Percentiles rank a stretch among this genome's conserved stretches.
Conservation (phyloP, 2,888 invertebrate species). For the Nebria brevicollis region DNA sequence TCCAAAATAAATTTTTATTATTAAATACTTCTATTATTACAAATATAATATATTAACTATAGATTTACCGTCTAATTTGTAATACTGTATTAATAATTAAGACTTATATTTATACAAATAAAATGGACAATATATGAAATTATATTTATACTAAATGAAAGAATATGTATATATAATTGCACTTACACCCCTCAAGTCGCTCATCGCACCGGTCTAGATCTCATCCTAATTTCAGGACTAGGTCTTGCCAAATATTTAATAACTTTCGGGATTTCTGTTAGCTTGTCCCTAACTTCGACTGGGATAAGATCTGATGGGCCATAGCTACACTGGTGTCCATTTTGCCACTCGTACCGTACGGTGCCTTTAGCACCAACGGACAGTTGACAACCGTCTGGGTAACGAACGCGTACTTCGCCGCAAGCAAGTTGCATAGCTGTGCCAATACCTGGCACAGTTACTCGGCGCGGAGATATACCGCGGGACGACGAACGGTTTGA, state of each 20-base stretch:
- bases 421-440: slow-evolving; percentile 58
- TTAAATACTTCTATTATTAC: background rate
- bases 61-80: background rate
- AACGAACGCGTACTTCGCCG: slow-evolving; percentile 59
- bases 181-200: slow-evolving; percentile 20
- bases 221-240: slow-evolving; percentile 17
- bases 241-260: slow-evolving; percentile 58
- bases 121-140: slow-evolving; percentile 22
- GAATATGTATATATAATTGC: slow-evolving; percentile 22
- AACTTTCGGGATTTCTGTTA: slow-evolving; percentile 64
- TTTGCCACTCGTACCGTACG: slow-evolving; percentile 58
- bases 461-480: slow-evolving; percentile 53
- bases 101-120: background rate
- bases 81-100: slow-evolving; percentile 12
- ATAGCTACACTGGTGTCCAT: slow-evolving; percentile 58
- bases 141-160: slow-evolving; percentile 30
- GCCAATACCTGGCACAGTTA: slow-evolving; percentile 59
- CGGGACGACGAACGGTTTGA: slow-evolving; percentile 51
- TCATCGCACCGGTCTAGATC: slow-evolving; percentile 34
- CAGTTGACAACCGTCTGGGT: slow-evolving; percentile 59
- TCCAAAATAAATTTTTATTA: background rate
- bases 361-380: slow-evolving; percentile 60
- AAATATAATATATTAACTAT: background rate
- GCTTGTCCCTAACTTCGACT: slow-evolving; percentile 61
- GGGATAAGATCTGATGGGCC: slow-evolving; percentile 59